These are phyloP conservation scores for Phaethon lepturus DNA, from an alignment of 2,113 vertebrate species.

Conservation along the genomic window DNA sequence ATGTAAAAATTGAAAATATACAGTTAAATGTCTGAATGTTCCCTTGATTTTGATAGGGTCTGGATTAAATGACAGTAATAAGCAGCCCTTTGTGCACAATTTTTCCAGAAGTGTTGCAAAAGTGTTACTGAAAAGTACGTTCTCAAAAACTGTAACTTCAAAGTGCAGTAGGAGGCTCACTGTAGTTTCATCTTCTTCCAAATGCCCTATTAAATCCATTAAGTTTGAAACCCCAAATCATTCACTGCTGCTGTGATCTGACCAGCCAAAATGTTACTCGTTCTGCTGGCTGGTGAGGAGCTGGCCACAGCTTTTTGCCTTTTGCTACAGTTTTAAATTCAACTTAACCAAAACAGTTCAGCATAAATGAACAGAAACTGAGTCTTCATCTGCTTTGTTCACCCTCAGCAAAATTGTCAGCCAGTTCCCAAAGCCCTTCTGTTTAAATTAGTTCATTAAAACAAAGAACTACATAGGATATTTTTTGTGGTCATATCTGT, in stretches of 20 bases:
- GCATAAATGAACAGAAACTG: background rate
- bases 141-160: slow-evolving; percentile 2
- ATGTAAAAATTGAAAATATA: background rate
- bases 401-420: background rate
- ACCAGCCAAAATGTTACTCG: background rate
- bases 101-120: background rate
- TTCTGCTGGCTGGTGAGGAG: background rate
- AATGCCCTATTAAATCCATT: background rate
- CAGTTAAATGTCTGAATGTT: background rate
- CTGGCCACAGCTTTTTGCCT: background rate
- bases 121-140: background rate
- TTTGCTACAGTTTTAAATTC: background rate
- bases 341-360: background rate
- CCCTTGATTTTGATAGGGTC: background rate
- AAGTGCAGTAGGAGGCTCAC: background rate
- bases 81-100: background rate
- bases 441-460: slow-evolving; percentile 6
- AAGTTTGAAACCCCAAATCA: background rate
- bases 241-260: background rate
- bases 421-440: background rate
- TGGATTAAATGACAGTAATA: slow-evolving; percentile 10
- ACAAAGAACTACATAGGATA: fast-evolving
- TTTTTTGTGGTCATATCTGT: background rate
- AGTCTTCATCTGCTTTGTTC: background rate
- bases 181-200: background rate